phyloP scores from a whole-genome alignment of 2,113 vertebrate genomes.

The Phylloscopus whistleri region DNA sequence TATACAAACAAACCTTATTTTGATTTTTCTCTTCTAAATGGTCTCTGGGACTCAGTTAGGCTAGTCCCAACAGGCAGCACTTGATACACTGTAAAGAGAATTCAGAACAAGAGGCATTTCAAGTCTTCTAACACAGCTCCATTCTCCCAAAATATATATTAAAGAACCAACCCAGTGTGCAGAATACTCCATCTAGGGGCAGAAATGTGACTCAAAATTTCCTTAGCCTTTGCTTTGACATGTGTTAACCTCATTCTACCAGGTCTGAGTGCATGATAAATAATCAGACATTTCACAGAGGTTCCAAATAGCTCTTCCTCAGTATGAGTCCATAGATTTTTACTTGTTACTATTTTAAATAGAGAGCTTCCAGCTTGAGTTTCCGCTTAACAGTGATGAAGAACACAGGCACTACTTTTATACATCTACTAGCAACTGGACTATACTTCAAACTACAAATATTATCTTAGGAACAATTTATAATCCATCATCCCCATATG shows the following conservation, averaged over 20 bases:
- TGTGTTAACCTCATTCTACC: conserved; percentile 48
- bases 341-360: conserved; percentile 29
- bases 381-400: conserved; percentile 41
- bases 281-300: conserved; percentile 38
- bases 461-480: neutral
- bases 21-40: conserved; percentile 16
- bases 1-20: conserved; percentile 13
- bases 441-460: neutral
- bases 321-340: neutral
- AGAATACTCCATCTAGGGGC: conserved; percentile 72
- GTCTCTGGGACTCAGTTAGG: conserved; percentile 32
- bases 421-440: neutral
- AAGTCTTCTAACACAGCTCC: conserved; percentile 49
- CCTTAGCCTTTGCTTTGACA: neutral
- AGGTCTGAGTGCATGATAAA: conserved; percentile 2
- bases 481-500: neutral
- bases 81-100: conserved; percentile 50
- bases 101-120: conserved; percentile 60
- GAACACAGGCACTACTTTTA: neutral
- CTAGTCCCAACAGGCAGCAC: neutral
- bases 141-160: conserved; percentile 27
- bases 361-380: conserved; percentile 21
- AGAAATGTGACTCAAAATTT: conserved; percentile 52
- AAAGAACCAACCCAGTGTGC: neutral
- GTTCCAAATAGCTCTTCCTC: conserved; percentile 29